A percentile compares a stretch with the other conserved stretches of the same genome.
Conservation (phyloP, 2,888 invertebrate species). For the Coleophora deauratella region DNA sequence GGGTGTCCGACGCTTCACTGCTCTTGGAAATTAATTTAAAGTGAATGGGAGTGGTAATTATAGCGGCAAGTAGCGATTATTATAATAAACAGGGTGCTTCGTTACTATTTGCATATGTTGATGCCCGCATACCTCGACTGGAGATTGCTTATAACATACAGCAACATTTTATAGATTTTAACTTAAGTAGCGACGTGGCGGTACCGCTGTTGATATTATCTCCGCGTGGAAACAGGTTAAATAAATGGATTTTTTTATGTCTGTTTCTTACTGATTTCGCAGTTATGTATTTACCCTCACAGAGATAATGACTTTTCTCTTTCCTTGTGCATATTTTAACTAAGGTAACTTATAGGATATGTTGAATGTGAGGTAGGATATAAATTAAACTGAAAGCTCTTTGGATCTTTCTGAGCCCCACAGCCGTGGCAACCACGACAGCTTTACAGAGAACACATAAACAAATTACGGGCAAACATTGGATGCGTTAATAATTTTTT, state of each 20-base stretch:
- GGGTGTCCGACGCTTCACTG: conserved; percentile 43
- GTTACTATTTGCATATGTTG: conserved; percentile 38
- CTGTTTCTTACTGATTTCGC: too few relatives aligned
- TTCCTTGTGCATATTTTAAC: too few relatives aligned
- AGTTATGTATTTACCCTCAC: too few relatives aligned
- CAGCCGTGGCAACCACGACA: conserved; percentile 15
- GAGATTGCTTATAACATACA: too few relatives aligned
- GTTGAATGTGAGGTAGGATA: neutral
- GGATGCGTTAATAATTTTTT: conserved; percentile 55
- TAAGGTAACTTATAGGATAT: neutral
- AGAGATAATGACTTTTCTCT: too few relatives aligned
- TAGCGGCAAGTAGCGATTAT: conserved; percentile 51
- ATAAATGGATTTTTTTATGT: too few relatives aligned
- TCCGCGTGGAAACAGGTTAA: too few relatives aligned
- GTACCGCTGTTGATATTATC: too few relatives aligned
- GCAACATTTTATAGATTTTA: too few relatives aligned
- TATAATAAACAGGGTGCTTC: conserved; percentile 50
- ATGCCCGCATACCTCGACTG: too few relatives aligned
- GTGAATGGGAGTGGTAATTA: conserved; percentile 59
- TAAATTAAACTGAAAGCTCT: conserved; percentile 11
- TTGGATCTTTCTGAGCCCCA: conserved; percentile 14
- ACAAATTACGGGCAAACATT: conserved; percentile 29
- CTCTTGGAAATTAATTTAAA: conserved; percentile 64
- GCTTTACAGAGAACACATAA: conserved; percentile 14
- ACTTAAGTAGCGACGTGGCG: neutral